Base-by-base conservation (phyloP, 2,113 vertebrate genomes). In the Pyxicephalus adspersus region DNA sequence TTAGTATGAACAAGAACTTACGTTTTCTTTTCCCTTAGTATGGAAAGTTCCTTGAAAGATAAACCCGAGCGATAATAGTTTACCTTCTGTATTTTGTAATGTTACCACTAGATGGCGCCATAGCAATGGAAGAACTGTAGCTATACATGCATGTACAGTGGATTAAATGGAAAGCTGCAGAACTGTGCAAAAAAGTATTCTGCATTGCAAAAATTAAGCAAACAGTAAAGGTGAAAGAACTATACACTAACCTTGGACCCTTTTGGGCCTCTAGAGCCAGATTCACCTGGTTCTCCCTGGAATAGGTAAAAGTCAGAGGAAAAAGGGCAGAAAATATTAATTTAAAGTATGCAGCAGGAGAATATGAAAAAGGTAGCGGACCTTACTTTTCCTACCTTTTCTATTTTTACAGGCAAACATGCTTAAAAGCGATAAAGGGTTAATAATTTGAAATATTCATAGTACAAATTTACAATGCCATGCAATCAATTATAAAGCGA, bases 221-320 rank as follows among this genome's bases (percentile, higher is more conserved):
- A 19, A 11, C n/a, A 58, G 38, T 45, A 45, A 45, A 45, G 38
- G 31, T 22, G 11, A 74, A 73, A 74, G 16, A 28, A 25, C 51
- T 57, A n/a, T 19, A n/a, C 34, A 94, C 95, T 96, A 87, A 99
- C 98, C 98, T 98, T 99, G 87, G 95, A 95, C 90, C 98, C 98
- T 87, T 97, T 98, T 2, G 83, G 85, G 81, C 98, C 98, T 88
- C 95, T 96, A 88, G 89, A 81, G 76, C 98, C 98, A 83, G 94
- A 73, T 89, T 99, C 97, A 84, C 97, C 98, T 90, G 94, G 92
- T 76, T 93, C 95, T 28, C 98, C 98, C 98, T 99, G 89, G 80
- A 79, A 29, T 60, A 82, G 73, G 55, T 89, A 86, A 72, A 74
- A 13, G 86, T 18, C 78, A 80, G 57, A 80, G 86, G 68, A 84